Conservation (phyloP, 1,140 invertebrate species). For the Homarus americanus region DNA sequence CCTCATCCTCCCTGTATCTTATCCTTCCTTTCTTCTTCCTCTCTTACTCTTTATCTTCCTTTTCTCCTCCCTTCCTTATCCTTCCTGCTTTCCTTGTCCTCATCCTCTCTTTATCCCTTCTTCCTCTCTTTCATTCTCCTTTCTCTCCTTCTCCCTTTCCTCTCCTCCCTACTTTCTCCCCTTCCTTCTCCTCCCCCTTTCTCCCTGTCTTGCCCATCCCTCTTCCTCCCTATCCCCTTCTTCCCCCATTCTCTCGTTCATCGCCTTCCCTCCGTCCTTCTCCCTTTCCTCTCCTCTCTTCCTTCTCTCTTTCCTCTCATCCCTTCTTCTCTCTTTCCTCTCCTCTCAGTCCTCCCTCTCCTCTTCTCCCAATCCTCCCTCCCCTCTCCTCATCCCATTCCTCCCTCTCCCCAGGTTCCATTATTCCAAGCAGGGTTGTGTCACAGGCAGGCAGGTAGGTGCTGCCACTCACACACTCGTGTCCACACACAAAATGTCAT, state of each 20-base stretch:
- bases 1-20: not conserved
- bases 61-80: not conserved
- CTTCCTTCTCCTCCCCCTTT: slow-evolving; percentile 12
- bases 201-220: slow-evolving; percentile 36
- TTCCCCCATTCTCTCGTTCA: slow-evolving; percentile 12
- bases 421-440: too few relatives aligned
- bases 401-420: not conserved
- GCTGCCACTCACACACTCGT: not conserved
- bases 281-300: not conserved
- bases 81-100: not conserved
- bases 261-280: not conserved
- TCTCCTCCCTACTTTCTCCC: not conserved
- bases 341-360: not conserved
- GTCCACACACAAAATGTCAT: too few relatives aligned
- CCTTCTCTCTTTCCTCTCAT: not conserved
- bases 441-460: too few relatives aligned
- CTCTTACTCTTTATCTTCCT: not conserved
- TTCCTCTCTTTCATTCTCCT: slow-evolving; percentile 4
- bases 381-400: not conserved
- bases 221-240: slow-evolving; percentile 30
- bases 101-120: not conserved
- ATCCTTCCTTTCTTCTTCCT: not conserved
- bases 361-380: not conserved
- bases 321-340: not conserved
- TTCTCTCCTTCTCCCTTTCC: not conserved